Base-by-base conservation (phyloP, 2,888 invertebrate genomes). In the Zhengitettix transpicula region DNA sequence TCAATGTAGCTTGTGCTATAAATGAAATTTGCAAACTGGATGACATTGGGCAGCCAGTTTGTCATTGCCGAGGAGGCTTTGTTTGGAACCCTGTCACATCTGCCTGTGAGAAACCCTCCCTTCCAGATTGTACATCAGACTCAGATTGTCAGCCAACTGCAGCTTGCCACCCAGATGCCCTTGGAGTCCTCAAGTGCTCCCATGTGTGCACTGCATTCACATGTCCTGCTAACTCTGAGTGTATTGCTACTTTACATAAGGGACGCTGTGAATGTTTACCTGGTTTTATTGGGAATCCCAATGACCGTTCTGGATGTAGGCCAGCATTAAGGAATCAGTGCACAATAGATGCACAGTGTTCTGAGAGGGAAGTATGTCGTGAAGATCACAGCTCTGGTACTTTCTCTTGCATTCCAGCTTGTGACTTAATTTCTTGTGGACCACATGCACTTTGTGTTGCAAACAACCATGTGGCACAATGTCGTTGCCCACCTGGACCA, bases 211-310 rank as follows among this genome's bases (percentile, higher is more conserved):
- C 81, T 42, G 82, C 85, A 66, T 90, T 87, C 69, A 90, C 87
- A 17, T 94, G 93, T 65, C 88, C 92, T 0, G 79, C 81, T 59
- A 90, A 93, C 72, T 86, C 93, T 0, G 81, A 85, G 63, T 94
- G 94, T 73, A 73, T 87, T 2, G 84, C 88, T 0, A 78, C 74
- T 62, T 78, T 79, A 61, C 90, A 90, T 68, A 79, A 78, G 67
- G 89, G 87, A 53, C 81, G 82, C 68, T 96, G 95, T 70, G 85
- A 89, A 68, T 96, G 95, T 70, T 75, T 88, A 16, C 75, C 81
- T 51, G 92, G 91, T 7, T 95, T 82, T 71, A 81, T 84, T 12
- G 95, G 95, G 47, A 94, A 95, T 76, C 89, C 93, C 16, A 90
- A 90, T 68, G 89, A 92, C 69, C 81, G 94, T 40, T 84, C 84